Base-by-base conservation (phyloP, 2,113 vertebrate genomes). In the Boleophthalmus pectinirostris region DNA sequence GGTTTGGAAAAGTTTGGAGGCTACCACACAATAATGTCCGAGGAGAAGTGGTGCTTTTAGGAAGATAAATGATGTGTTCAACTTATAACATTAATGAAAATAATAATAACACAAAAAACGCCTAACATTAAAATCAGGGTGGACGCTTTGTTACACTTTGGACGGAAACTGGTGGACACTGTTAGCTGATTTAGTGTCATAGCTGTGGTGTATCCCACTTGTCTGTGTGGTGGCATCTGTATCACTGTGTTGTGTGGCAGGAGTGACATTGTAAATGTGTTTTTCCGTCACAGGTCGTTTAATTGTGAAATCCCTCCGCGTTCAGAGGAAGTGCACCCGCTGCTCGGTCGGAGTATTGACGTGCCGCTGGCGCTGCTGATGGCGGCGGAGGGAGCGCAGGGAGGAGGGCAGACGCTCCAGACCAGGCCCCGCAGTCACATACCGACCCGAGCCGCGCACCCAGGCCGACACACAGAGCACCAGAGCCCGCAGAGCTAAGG, bases 331-430 rank as follows among this genome's bases (percentile, higher is more conserved):
- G 78, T 43, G 56, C 0, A 15, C 5, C 0, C 29, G 1, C 0
- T 53, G 53, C n/a, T 3, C 56, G 56, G 13, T 3, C 49, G 72
- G 21, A 25, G 3, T 33, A 78, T 88, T 85, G 66, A 87, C 75
- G 82, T 74, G 74, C 66, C 75, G 75, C 81, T 79, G 76, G 77
- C 70, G 85, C 86, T 87, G 87, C 86, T 87, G 87, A 89, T 89
- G 90, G 87, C 86, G 87, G 87, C 81, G 83, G 88, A 78, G 81
- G 76, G 82, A 71, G 76, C 72, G 85, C 87, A 89, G 87, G 90
- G 87, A 78, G 83, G 84, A 73, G 47, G 53, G 77, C 77, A 77
- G 57, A 63, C 38, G 23, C 71, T 35, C 38, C 33, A 45, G 72
- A 72, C 66, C 69, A 61, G 71, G 72, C 79, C 82, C 80, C 76